phyloP scores from a whole-genome alignment of 2,113 vertebrate genomes.

The Silurus meridionalis region DNA sequence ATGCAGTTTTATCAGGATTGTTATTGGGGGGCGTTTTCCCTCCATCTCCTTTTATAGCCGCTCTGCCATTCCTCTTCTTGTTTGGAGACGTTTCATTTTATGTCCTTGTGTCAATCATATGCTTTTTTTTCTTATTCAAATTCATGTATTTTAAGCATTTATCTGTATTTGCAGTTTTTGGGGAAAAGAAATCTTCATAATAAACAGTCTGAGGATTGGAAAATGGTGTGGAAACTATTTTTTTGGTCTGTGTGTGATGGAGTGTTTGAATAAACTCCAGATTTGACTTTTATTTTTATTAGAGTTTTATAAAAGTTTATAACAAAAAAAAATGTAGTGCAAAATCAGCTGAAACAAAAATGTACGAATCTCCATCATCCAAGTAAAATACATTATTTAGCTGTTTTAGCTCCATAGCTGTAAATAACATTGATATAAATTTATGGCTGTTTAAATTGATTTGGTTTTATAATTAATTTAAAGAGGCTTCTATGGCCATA shows the following conservation, averaged over 20 bases:
- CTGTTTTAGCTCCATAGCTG: background rate
- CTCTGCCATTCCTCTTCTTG: background rate
- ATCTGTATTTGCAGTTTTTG: background rate
- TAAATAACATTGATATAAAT: background rate
- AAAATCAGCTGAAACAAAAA: too few species aligned
- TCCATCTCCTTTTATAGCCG: background rate
- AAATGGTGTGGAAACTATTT: background rate
- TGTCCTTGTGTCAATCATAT: background rate
- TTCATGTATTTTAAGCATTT: background rate
- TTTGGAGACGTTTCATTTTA: background rate
- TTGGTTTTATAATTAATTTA: background rate
- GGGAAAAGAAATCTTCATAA: background rate
- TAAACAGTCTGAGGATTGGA: conserved; percentile 16
- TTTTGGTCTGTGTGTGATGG: background rate
- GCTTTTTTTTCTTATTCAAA: background rate
- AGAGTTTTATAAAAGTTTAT: background rate
- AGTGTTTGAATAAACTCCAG: background rate
- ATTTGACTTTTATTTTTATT: background rate
- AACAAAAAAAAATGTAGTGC: background rate
- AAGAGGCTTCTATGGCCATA: background rate
- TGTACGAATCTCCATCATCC: too few species aligned
- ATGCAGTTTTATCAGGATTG: background rate
- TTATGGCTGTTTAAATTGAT: background rate
- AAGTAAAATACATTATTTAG: background rate
- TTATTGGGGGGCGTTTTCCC: background rate